Conservation (phyloP, 2,113 vertebrate species). For the Cephalopholis sonnerati region DNA sequence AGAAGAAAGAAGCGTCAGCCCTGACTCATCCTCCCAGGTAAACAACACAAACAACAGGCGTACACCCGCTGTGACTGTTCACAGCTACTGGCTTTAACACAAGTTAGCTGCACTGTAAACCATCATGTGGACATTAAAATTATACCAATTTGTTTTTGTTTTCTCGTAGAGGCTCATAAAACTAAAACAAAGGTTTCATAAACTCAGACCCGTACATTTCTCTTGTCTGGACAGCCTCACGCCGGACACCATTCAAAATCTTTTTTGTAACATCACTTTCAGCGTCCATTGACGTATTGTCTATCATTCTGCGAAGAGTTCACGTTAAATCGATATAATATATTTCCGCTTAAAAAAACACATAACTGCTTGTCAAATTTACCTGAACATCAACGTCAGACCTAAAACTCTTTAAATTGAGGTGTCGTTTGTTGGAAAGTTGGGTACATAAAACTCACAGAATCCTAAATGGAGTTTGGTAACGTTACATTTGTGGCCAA, state of each 20-base stretch:
- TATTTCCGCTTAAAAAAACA: no score
- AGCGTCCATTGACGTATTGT: no score
- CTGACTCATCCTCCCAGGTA: slow-evolving; percentile 71
- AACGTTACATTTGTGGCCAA: no score
- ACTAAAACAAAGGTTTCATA: neutral
- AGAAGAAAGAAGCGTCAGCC: slow-evolving; percentile 22
- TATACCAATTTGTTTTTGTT: rapidly evolving
- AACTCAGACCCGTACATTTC: no score
- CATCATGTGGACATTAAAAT: rapidly evolving
- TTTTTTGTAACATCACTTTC: neutral
- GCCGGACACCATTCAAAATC: neutral
- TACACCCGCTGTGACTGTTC: neutral
- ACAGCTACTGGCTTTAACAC: neutral
- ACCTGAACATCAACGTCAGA: no score
- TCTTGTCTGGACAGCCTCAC: neutral
- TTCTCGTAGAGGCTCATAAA: neutral
- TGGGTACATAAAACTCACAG: no score
- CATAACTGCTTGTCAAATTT: no score
- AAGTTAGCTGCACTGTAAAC: rapidly evolving
- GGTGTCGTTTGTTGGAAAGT: no score
- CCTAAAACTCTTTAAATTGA: no score
- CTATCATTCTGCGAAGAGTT: no score
- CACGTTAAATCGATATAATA: no score
- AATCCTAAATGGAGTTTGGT: no score
- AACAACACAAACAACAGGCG: slow-evolving; percentile 47